Percentiles rank a stretch among this genome's conserved stretches.
Conservation (phyloP, 2,113 vertebrate species). For the Xiphophorus hellerii region DNA sequence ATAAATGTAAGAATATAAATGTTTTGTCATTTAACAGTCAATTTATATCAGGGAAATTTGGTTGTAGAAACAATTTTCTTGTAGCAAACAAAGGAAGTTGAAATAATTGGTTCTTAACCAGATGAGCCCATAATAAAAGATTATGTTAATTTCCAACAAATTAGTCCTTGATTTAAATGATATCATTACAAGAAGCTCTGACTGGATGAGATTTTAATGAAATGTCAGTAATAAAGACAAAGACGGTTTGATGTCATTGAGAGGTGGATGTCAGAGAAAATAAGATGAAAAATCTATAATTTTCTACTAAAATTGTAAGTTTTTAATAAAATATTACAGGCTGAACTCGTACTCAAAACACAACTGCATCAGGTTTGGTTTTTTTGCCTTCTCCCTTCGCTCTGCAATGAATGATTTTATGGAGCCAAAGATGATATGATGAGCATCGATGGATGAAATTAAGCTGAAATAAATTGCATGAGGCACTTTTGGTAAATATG, state of each 20-base stretch:
- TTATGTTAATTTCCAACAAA: background rate
- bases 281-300: background rate
- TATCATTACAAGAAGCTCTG: background rate
- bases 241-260: background rate
- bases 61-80: background rate
- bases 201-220: background rate
- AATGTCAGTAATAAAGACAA: background rate
- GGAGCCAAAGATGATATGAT: slow-evolving; percentile 35
- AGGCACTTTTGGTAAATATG: slow-evolving; percentile 48
- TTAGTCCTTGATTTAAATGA: no score
- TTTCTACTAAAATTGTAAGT: background rate
- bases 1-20: no score
- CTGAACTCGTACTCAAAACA: background rate
- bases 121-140: background rate
- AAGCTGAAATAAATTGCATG: slow-evolving; percentile 42
- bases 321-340: slow-evolving; percentile 6
- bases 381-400: slow-evolving; percentile 11
- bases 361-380: background rate
- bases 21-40: no score
- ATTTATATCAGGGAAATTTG: background rate
- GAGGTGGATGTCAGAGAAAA: background rate
- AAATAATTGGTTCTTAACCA: background rate
- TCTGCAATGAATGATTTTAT: slow-evolving; percentile 25
- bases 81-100: background rate
- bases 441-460: slow-evolving; percentile 58